Base-by-base conservation (phyloP, 2,888 invertebrate species). In the Chrysomela aeneicollis region DNA sequence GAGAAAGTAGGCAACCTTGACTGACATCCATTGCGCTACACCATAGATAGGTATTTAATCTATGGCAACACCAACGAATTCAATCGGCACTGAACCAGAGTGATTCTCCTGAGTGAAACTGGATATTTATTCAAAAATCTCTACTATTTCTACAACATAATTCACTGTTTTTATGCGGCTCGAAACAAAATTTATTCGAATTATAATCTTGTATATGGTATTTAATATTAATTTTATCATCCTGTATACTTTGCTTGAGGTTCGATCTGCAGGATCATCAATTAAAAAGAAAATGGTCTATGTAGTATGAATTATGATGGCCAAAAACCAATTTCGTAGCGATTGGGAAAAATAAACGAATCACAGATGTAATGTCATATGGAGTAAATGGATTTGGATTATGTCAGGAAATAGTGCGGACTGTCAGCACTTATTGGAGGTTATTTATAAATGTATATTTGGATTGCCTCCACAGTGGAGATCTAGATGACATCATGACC, bases 1-100 rank as follows among this genome's bases (percentile, higher is more conserved):
- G 76, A 76, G 76, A 76, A 76, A 76, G 75, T 75, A 68, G 67
- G 63, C 73, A 76, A 75, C 76, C 76, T 76, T 76, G 76, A 76
- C 76, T 74, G 76, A 76, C 69, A 76, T 57, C 30, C 46, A 57
- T 46, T 57, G 57, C 57, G 46, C 21, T 42, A 21, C 21, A 46
- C n/a, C n/a, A n/a, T n/a, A n/a, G n/a, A n/a, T n/a, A n/a, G n/a
- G n/a, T n/a, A n/a, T n/a, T n/a, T n/a, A n/a, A n/a, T n/a, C n/a
- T n/a, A n/a, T n/a, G n/a, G n/a, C n/a, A n/a, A n/a, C n/a, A n/a
- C 54, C 30, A 47, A 57, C 22, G 8, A 53, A 2, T 8, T n/a
- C 19, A 54, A 53, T 35, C n/a, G 19, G 12, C 53, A 53, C 35
- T 35, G 10, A 54, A 54, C 15, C 42, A 15, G 26, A 26, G 42